A percentile compares a stretch with the other conserved stretches of the same genome.
phyloP scores from a whole-genome alignment of 2,113 vertebrate genomes.

The Gasterosteus aculeatus region DNA sequence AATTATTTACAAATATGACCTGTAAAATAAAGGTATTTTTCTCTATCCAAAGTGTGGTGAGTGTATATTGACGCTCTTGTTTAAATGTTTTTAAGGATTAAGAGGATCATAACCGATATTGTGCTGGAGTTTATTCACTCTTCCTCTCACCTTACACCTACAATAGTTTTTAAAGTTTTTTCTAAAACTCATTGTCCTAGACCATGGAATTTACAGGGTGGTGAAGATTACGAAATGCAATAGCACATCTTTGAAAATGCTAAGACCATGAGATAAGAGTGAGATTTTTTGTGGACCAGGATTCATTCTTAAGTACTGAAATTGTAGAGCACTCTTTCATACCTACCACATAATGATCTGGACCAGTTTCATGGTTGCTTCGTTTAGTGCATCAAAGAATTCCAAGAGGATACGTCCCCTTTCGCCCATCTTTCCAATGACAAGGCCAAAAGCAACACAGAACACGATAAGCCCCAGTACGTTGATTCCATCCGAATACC shows the following conservation, averaged over 20 bases:
- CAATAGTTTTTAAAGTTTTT: too few relatives aligned
- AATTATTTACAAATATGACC: not conserved
- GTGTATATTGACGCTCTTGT: too few relatives aligned
- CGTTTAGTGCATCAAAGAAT: slow-evolving; percentile 96
- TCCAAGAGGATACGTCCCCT: slow-evolving; percentile 93
- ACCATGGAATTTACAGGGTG: not conserved
- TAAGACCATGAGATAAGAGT: not conserved
- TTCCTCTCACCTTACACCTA: not conserved
- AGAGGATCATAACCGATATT: not conserved
- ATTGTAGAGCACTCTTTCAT: not conserved
- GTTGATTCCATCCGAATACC: slow-evolving; percentile 92
- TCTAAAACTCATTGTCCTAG: too few relatives aligned
- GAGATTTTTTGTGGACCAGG: not conserved
- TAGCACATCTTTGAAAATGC: not conserved
- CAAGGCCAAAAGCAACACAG: slow-evolving; percentile 93
- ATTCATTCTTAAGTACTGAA: not conserved
- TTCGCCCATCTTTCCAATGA: slow-evolving; percentile 98
- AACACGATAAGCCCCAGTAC: slow-evolving; percentile 95
- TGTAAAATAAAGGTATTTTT: not conserved
- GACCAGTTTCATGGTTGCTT: slow-evolving; percentile 96
- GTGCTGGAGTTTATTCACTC: not conserved
- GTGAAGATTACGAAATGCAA: not conserved
- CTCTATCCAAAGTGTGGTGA: too few relatives aligned
- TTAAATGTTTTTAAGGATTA: not conserved
- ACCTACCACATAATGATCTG: slow-evolving; percentile 98